Evolutionary conservation across 2,113 vertebrate genomes (phyloP).

Genomic region (Pipa parva): DNA sequence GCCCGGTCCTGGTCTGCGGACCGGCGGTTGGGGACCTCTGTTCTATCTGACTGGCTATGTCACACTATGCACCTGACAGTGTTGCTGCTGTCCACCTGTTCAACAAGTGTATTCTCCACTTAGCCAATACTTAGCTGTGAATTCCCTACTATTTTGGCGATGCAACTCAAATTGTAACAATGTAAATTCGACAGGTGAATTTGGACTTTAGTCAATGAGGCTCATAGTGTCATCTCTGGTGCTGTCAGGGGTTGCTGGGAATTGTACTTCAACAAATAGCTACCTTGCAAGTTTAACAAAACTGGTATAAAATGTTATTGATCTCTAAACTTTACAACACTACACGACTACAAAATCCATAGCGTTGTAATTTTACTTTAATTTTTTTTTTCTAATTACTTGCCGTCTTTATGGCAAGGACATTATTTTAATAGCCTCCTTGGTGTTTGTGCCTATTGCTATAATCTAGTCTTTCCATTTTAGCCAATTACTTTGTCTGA

Average conservation of each 20-base stretch:
- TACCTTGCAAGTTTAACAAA: neutral
- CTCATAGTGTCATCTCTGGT: neutral
- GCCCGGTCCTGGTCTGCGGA: too few relatives aligned
- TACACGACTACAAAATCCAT: constrained; percentile 31
- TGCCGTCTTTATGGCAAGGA: constrained; percentile 36
- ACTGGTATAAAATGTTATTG: constrained; percentile 33
- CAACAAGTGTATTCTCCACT: too few relatives aligned
- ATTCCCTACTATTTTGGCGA: too few relatives aligned
- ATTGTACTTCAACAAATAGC: neutral
- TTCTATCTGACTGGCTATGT: too few relatives aligned
- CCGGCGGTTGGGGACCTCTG: too few relatives aligned
- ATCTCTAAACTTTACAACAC: constrained; percentile 34
- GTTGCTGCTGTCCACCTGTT: too few relatives aligned
- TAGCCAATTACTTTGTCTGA: constrained; percentile 42
- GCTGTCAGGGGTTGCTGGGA: neutral
- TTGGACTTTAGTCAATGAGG: neutral
- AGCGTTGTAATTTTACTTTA: constrained; percentile 28
- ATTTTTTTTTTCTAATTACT: constrained; percentile 40
- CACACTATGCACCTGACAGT: too few relatives aligned
- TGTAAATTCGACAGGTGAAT: neutral
- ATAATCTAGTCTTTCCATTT: constrained; percentile 41
- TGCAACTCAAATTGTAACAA: neutral
- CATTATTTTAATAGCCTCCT: constrained; percentile 41
- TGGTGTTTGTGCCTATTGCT: constrained; percentile 41
- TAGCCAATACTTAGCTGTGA: too few relatives aligned